Evolutionary conservation across 2,113 vertebrate species (phyloP), one percentile per base, ranked within the genome.

Genomic region (Lepus europaeus): DNA sequence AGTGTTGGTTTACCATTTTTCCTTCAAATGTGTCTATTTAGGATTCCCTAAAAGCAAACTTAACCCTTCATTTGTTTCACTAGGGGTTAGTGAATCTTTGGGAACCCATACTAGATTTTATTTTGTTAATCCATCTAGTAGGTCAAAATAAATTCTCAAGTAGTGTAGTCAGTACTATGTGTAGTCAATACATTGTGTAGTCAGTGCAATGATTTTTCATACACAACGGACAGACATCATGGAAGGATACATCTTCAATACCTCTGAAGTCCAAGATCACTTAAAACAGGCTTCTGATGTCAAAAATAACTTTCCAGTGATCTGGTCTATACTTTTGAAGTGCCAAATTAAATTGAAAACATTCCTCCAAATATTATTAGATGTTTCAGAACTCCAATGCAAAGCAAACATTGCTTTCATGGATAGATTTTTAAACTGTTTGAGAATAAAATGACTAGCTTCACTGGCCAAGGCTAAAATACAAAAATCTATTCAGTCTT

Each of bases 381-480:
- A 73, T 85, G 8, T 77, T 78, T 92, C 11, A 95, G 76, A 90
- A 87, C 4, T 33, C 53, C 23, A 80, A 31, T 0, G 5, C 17
- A 85, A 89, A 80, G 27, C 51, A 91, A 96, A 93, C 20, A 70
- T 53, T 61, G 79, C 59, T 66, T 89, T 64, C 74, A 78, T 25
- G 78, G 83, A 73, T 79, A 61, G 1, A 33, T 63, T 89, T 6
- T 91, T 76, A 85, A 91, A 51, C 61, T 69, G 16, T 36, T 89
- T 83, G 49, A 89, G 94, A 81, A 83, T 39, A 77, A 89, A 90
- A 49, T 9, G 9, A 33, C 33, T 53, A 39, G 53, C 79, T 49
- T 82, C 33, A 94, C 45, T 56, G n/a, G 53, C 12, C 16, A 31
- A 31, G 49, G 45, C 53, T 90, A 59, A 66, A 72, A 83, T 63